A percentile compares a stretch with the other conserved stretches of the same genome.
Evolutionary conservation across 1,140 invertebrate species (phyloP).

Genomic region (Parapsyche elsis): DNA sequence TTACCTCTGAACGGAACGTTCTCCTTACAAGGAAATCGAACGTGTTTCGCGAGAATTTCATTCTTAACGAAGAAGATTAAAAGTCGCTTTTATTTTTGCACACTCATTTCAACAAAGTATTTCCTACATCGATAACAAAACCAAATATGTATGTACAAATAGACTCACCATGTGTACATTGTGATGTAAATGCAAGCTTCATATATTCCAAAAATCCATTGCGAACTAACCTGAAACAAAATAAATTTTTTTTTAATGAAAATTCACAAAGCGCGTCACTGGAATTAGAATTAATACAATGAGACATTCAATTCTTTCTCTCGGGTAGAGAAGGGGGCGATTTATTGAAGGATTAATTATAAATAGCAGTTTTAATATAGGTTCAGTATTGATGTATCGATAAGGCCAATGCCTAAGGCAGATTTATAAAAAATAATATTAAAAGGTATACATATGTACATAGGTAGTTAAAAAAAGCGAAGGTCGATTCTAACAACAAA

Average conservation of each 20-base stretch:
- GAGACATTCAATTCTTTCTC: neutral
- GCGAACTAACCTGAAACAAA: slow-evolving; percentile 47
- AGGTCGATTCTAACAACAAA: neutral
- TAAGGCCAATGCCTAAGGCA: neutral
- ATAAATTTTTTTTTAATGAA: neutral
- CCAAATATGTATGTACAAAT: neutral
- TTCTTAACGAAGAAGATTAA: neutral
- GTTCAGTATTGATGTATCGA: neutral
- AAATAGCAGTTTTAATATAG: neutral
- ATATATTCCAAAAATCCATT: slow-evolving; percentile 42
- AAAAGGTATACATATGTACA: no score
- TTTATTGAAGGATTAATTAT: slow-evolving; percentile 1
- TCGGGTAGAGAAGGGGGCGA: neutral
- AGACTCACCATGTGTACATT: slow-evolving; percentile 19
- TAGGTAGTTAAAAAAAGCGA: neutral
- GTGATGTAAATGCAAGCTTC: neutral
- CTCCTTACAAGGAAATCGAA: slow-evolving; percentile 36
- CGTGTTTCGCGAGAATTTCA: slow-evolving; percentile 13
- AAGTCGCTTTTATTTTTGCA: neutral
- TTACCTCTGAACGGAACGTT: slow-evolving; percentile 18
- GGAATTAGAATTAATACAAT: neutral
- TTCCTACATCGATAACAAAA: neutral
- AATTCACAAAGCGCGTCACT: neutral
- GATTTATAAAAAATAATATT: neutral
- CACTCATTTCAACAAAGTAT: neutral